These are phyloP conservation scores for Hippopotamyrus pictus DNA, from an alignment of 2,797 vertebrate species.

Conservation along the genomic window DNA sequence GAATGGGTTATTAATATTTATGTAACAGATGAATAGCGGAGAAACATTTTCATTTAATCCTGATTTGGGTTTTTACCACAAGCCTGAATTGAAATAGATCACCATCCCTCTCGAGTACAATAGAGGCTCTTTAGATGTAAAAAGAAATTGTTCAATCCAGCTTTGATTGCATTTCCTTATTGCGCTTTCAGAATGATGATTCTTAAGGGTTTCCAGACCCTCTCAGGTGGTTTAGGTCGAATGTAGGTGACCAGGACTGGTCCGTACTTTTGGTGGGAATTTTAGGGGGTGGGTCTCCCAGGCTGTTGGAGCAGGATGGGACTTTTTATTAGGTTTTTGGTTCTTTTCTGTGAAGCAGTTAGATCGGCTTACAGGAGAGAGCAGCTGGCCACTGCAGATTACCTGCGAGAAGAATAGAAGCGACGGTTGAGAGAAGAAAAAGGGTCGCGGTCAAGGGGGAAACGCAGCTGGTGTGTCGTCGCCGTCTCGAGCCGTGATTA, in stretches of 20 bases:
- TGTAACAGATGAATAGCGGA: neutral
- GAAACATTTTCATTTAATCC: slow-evolving; percentile 13
- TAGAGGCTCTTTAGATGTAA: slow-evolving; percentile 14
- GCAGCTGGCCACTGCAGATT: neutral
- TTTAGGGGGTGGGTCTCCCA: neutral
- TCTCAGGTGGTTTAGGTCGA: neutral
- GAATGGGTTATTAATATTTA: slow-evolving; percentile 17
- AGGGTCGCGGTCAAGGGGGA: neutral
- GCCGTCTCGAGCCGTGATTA: neutral
- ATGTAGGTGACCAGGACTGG: neutral
- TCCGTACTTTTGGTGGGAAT: neutral
- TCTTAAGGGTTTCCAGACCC: neutral
- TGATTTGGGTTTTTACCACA: slow-evolving; percentile 6
- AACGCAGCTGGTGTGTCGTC: neutral
- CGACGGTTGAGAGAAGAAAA: neutral
- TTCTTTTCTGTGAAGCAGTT: neutral
- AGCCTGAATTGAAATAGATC: slow-evolving; percentile 13
- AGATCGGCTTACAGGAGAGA: neutral
- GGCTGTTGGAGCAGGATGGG: neutral
- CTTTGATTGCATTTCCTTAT: slow-evolving; percentile 10
- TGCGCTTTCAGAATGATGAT: slow-evolving; percentile 6
- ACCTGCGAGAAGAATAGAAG: neutral
- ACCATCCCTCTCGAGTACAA: slow-evolving; percentile 16
- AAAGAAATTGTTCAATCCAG: slow-evolving; percentile 9
- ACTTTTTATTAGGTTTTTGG: neutral